Evolutionary conservation across 2,797 vertebrate genomes (phyloP).

Genomic region (Acanthiza pusilla): DNA sequence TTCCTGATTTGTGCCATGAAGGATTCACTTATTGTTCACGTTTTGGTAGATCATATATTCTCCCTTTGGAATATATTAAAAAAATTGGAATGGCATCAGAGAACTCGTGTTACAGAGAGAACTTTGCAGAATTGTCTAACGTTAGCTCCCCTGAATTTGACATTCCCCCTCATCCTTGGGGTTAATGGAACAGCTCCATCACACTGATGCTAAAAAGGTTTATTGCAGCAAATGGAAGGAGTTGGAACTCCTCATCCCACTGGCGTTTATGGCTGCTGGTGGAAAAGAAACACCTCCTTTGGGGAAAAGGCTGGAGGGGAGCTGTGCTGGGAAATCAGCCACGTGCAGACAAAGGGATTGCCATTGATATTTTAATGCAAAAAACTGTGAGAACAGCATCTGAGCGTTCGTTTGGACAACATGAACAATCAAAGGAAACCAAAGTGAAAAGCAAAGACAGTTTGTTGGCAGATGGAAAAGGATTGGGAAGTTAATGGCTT

Average conservation of each 20-base stretch:
- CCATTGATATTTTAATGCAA: background rate
- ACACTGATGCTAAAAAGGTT: background rate
- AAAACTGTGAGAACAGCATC: background rate
- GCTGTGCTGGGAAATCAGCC: background rate
- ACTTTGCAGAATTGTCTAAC: background rate
- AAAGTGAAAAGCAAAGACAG: background rate
- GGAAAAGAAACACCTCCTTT: background rate
- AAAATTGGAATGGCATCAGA: background rate
- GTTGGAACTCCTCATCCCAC: background rate
- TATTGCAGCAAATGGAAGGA: background rate
- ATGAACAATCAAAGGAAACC: background rate
- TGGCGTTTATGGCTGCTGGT: background rate
- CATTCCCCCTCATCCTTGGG: background rate
- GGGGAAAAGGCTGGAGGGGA: background rate
- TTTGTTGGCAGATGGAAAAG: background rate
- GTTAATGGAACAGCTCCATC: background rate
- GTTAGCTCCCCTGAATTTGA: background rate
- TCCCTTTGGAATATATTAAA: background rate
- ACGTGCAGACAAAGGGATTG: background rate
- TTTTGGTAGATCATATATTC: background rate
- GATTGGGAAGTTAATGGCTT: background rate
- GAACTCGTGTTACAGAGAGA: background rate
- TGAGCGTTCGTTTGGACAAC: background rate
- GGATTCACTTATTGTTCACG: background rate
- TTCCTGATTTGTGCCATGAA: background rate